Conservation (phyloP, 2,797 vertebrate genomes). For the Tenualosa thibaudeaui region DNA sequence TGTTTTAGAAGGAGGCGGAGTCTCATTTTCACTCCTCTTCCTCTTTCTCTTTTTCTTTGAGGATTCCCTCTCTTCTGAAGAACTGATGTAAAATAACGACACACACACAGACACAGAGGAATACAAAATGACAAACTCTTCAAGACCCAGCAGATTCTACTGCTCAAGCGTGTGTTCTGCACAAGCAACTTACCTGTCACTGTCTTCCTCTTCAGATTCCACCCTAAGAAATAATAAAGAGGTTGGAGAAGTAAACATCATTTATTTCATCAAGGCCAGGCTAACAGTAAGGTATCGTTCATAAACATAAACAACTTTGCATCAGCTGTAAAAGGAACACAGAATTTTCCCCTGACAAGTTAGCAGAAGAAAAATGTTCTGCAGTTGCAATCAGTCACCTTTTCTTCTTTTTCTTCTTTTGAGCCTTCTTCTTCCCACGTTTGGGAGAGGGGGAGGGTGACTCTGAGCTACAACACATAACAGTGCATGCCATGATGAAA, state of each 20-base stretch:
- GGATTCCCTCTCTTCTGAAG: conserved; percentile 76
- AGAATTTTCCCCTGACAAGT: background rate
- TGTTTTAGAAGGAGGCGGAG: conserved; percentile 61
- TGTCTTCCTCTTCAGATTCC: conserved; percentile 58
- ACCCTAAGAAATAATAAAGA: conserved; percentile 62
- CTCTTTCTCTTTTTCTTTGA: conserved; percentile 80
- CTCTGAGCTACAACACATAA: conserved; percentile 66
- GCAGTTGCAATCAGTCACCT: conserved; percentile 43
- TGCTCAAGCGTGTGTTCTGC: no score
- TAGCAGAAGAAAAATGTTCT: background rate
- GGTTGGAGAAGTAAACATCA: background rate
- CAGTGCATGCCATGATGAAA: background rate
- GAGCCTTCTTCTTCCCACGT: conserved; percentile 71
- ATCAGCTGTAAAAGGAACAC: background rate
- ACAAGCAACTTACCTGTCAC: conserved; percentile 60
- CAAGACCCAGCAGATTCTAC: background rate
- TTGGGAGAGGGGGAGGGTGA: conserved; percentile 68
- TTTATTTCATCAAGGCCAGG: background rate
- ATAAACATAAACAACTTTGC: background rate
- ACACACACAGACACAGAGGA: background rate
- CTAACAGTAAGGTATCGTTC: background rate
- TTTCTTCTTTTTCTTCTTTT: conserved; percentile 76
- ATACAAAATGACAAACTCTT: background rate
- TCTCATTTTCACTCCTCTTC: conserved; percentile 64
- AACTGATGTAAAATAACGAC: conserved; percentile 62